These are phyloP conservation scores for Syndactyla subalaris DNA, from an alignment of 2,797 vertebrate species.

Conservation along the genomic window DNA sequence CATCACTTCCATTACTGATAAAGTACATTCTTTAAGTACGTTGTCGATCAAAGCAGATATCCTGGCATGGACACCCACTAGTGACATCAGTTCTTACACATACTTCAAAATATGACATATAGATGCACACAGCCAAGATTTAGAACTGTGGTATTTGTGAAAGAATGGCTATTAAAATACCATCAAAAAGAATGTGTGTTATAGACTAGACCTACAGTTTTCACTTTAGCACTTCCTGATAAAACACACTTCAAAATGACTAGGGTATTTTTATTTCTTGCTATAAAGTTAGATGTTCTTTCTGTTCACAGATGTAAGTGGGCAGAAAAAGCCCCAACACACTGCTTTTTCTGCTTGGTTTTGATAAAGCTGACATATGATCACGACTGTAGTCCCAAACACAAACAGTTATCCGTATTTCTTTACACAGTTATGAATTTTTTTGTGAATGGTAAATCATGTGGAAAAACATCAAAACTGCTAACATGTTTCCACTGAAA, in stretches of 20 bases:
- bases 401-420: not conserved
- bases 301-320: not conserved
- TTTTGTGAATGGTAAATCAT: not conserved
- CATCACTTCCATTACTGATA: not conserved
- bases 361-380: not conserved
- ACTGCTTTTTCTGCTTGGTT: not conserved
- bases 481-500: not conserved
- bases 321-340: not conserved
- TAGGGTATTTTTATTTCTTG: not conserved
- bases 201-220: not conserved
- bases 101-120: not conserved
- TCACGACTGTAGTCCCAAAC: not conserved
- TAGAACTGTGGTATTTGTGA: not conserved
- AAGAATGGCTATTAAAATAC: not conserved
- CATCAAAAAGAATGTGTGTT: not conserved
- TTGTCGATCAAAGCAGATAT: not conserved
- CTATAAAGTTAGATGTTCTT: not conserved
- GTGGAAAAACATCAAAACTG: not conserved
- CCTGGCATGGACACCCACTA: not conserved
- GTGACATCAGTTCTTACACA: not conserved
- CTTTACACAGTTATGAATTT: not conserved
- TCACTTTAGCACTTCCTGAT: not conserved
- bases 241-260: not conserved
- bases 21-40: accelerated
- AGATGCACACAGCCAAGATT: not conserved